Percentiles rank a stretch among this genome's conserved stretches.
Evolutionary conservation across 2,113 vertebrate genomes (phyloP).

Genomic region (Chaetodon auriga): DNA sequence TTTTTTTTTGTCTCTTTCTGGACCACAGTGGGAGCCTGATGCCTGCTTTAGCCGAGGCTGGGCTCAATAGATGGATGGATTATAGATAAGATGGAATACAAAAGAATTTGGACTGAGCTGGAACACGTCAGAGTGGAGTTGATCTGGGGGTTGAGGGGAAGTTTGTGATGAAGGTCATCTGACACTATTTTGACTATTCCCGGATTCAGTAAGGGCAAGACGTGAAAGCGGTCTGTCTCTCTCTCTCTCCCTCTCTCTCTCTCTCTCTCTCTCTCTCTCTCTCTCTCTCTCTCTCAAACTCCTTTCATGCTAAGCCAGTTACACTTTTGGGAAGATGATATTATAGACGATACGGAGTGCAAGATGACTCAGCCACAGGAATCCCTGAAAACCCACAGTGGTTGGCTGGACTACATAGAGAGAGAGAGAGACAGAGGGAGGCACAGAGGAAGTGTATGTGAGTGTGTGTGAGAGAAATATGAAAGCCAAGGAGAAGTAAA

Average conservation of each 20-base stretch:
- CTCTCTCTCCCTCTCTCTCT: slow-evolving; percentile 14
- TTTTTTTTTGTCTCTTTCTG: background rate
- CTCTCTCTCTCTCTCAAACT: slow-evolving; percentile 21
- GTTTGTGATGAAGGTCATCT: slow-evolving; percentile 64
- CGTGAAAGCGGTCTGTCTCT: slow-evolving; percentile 41
- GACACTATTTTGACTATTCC: slow-evolving; percentile 66
- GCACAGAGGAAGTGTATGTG: slow-evolving; percentile 20
- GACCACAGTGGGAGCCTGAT: slow-evolving; percentile 32
- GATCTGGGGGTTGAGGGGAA: slow-evolving; percentile 5
- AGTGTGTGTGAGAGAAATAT: slow-evolving; percentile 17
- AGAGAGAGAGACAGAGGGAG: slow-evolving; percentile 33
- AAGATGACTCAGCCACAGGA: slow-evolving; percentile 78
- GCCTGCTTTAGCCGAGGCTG: slow-evolving; percentile 22
- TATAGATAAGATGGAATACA: slow-evolving; percentile 56
- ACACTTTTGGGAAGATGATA: slow-evolving; percentile 78
- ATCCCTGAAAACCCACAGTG: slow-evolving; percentile 69
- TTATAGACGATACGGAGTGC: slow-evolving; percentile 61
- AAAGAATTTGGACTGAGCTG: slow-evolving; percentile 46
- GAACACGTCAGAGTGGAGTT: slow-evolving; percentile 24
- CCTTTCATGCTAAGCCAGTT: slow-evolving; percentile 77
- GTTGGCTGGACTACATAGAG: slow-evolving; percentile 64
- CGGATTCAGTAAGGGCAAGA: slow-evolving; percentile 61
- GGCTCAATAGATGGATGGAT: slow-evolving; percentile 53
- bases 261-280: background rate
- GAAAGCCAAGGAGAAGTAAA: slow-evolving; percentile 49